These are phyloP conservation scores for Varecia variegata DNA, from an alignment of 2,797 vertebrate genomes.

Conservation along the genomic window DNA sequence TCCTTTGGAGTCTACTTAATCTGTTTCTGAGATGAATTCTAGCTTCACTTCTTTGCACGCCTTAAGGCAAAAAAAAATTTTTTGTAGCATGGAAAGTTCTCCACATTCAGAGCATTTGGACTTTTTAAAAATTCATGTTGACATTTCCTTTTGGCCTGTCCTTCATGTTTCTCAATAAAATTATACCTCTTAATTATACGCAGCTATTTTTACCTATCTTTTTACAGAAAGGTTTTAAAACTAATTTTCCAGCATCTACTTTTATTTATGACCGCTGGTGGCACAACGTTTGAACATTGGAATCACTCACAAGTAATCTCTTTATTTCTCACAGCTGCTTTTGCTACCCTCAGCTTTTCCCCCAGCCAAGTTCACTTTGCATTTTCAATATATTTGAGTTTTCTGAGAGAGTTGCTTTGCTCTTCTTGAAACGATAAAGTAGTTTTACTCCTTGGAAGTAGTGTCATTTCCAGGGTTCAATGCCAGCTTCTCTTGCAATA, in stretches of 20 bases:
- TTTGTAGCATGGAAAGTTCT: not conserved
- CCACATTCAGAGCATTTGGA: not conserved
- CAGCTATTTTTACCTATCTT: not conserved
- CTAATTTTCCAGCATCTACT: not conserved
- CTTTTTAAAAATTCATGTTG: not conserved
- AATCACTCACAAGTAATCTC: not conserved
- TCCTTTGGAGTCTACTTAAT: constrained; percentile 22
- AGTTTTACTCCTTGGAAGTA: not conserved
- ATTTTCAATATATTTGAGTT: not conserved
- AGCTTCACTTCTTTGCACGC: not conserved
- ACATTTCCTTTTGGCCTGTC: not conserved
- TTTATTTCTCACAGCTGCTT: not conserved
- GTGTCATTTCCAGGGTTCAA: not conserved
- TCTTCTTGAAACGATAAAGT: not conserved
- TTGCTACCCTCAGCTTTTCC: not conserved
- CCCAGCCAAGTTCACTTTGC: not conserved
- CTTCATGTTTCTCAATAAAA: not conserved
- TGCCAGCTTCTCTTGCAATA: not conserved
- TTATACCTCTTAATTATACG: not conserved
- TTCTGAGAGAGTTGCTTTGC: not conserved
- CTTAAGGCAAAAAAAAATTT: not conserved
- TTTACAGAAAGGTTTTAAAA: not conserved
- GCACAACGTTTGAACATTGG: not conserved
- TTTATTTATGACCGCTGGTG: not conserved
- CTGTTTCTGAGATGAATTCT: constrained; percentile 39